Base-by-base conservation (phyloP, 2,797 vertebrate species). In the Phoebastria nigripes region DNA sequence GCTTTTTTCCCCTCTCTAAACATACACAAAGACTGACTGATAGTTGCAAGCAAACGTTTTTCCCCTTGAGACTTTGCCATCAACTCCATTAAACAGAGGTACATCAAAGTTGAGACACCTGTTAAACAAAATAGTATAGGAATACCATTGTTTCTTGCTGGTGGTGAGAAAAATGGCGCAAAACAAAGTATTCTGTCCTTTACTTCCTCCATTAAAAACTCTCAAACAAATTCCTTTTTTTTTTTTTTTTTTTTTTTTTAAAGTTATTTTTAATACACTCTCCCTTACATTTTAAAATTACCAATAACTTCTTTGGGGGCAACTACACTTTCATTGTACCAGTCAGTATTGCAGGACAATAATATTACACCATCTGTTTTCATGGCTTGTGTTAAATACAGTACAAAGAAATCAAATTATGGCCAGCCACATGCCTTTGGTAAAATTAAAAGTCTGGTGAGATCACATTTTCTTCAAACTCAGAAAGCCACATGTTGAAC, bases 191-290 rank as follows among this genome's bases (percentile, higher is more conserved):
- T 28, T 81, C 21, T 41, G 25, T 62, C 70, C 24, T 73, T 93
- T 63, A 42, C 41, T 85, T 59, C 42, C 15, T 94, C 73, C 42
- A 77, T 59, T 94, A 92, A 80, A 85, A 84, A 77, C 70, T 77
- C 33, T 12, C 66, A 94, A 96, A 94, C 54, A 87, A 90, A 59
- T 39, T 44, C 9, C 56, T 86, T 65, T 65, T 29, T n/a, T 25
- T 56, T 8, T 31, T 29, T 31, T 21, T 55, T 8, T 35, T n/a
- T 26, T 25, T 37, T 35, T 94, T 95, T 95, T 90, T 79, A 1
- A 84, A 96, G 93, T 93, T 95, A 46, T 58, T 98, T 96, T 98
- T 97, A 97, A 97, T 97, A 96, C 74, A 86, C 49, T 93, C 88
- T 90, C 89, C 93, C 87, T 96, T 97, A 96, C 89, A 96, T 70